Conservation (phyloP, 2,797 vertebrate genomes). For the Zenarchopterus dispar region DNA sequence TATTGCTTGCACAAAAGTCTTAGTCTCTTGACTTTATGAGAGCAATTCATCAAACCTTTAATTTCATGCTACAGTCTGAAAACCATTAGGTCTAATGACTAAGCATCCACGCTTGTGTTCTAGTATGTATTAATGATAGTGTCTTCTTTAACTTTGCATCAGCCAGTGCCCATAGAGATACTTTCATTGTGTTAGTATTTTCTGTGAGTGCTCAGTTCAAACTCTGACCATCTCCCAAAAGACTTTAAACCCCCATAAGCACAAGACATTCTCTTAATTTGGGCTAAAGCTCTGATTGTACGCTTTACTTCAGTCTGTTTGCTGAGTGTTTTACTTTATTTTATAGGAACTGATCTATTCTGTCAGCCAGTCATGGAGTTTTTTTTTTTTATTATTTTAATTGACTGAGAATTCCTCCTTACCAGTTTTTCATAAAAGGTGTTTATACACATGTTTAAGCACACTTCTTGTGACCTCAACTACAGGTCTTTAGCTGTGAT, state of each 20-base stretch:
- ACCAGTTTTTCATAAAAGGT: background rate
- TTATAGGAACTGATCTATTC: conserved; percentile 46
- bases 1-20: conserved; percentile 53
- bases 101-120: conserved; percentile 55
- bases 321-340: conserved; percentile 50
- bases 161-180: conserved; percentile 46
- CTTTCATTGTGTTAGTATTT: conserved; percentile 29
- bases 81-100: conserved; percentile 72
- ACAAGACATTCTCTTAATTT: conserved; percentile 50
- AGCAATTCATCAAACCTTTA: conserved; percentile 76
- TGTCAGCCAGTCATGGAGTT: conserved; percentile 35
- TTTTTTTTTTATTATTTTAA: too few species aligned
- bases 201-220: conserved; percentile 29
- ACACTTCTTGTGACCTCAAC: too few species aligned
- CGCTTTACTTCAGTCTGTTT: conserved; percentile 26
- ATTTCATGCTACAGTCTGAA: conserved; percentile 75
- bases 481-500: background rate
- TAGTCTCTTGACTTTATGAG: conserved; percentile 70
- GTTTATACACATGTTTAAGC: background rate
- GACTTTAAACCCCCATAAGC: conserved; percentile 40
- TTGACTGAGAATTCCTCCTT: background rate
- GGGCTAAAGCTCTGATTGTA: conserved; percentile 34
- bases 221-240: conserved; percentile 12
- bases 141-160: conserved; percentile 49
- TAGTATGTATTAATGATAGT: conserved; percentile 65